Conservation (phyloP, 37 sponge, comb jelly and placozoan species). For the Geodia barretti region DNA sequence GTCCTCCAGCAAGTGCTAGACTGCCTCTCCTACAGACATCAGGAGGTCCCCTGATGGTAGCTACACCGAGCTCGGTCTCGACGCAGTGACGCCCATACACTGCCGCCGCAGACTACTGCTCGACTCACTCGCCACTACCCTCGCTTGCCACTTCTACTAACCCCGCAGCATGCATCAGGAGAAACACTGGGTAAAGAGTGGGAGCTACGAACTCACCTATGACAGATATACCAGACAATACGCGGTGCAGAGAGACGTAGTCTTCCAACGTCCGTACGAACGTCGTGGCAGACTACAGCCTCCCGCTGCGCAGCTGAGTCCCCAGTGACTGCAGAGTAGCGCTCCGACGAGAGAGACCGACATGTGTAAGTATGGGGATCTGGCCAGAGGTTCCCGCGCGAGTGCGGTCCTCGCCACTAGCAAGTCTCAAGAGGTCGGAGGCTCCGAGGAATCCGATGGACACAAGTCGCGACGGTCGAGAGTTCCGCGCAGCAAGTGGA, state of each 20-base stretch:
- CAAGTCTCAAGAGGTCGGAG: background rate
- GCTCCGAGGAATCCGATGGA: background rate
- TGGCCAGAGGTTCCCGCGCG: background rate
- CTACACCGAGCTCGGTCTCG: background rate
- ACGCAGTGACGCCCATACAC: background rate
- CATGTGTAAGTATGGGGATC: background rate
- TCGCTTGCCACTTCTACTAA: background rate
- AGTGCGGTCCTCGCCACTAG: background rate
- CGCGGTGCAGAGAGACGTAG: no score
- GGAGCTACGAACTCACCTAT: background rate
- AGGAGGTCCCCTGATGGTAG: background rate
- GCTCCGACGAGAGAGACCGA: background rate
- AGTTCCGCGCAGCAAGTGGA: no score
- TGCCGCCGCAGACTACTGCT: background rate
- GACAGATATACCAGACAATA: no score
- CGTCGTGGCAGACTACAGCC: no score
- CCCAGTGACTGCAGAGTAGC: background rate
- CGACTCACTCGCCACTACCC: background rate
- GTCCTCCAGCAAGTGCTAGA: background rate
- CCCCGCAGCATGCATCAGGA: background rate
- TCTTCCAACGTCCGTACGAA: no score
- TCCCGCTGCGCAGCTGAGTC: no score
- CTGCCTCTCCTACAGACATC: background rate
- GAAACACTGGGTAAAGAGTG: background rate
- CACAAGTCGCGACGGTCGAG: no score